Evolutionary conservation across 2,797 vertebrate species (phyloP), one percentile per base, ranked within the genome.

Genomic region (Nasua narica): DNA sequence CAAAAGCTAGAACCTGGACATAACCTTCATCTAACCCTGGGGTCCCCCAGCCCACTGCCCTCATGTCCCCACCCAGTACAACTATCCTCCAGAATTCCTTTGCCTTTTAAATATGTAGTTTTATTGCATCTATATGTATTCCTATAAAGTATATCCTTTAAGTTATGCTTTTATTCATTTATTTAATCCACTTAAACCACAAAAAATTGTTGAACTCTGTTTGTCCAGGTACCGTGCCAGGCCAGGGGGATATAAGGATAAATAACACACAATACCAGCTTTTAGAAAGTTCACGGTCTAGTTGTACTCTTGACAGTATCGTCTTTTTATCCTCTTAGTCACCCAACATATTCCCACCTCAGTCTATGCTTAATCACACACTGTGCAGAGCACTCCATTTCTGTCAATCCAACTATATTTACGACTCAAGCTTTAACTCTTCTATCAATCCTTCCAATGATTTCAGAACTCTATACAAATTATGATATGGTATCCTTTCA

Each of bases 391-490:
- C 23, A 54, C 37, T 90, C 18, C 32, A n/a, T 74, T 83, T 79
- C 67, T 5, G 54, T 67, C 19, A 7, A 21, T 79, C 65, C 84
- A 90, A 83, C 82, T 27, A 69, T 35, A 96, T 56, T 81, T 77
- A 52, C 76, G 72, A 79, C 50, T 77, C n/a, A 84, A 87, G 9
- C 89, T 88, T 70, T 35, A 72, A n/a, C 10, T 82, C 37, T 93
- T 70, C 52, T 94, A 67, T 60, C 11, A 70, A 87, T 87, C 11
- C 25, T 96, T 46, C 92, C 3, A 69, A 79, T 85, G 77, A 87
- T 87, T 96, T 83, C 35, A 90, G 54, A 88, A 70, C 13, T 72
- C 67, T 91, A 89, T 43, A 87, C 84, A 87, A 94, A 91, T 70
- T 56, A 81, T 50, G 62, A 43, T 46, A 54, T 37, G 65, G 27